These are phyloP conservation scores for Acromyrmex charruanus DNA, from an alignment of 1,140 invertebrate genomes.

Conservation along the genomic window DNA sequence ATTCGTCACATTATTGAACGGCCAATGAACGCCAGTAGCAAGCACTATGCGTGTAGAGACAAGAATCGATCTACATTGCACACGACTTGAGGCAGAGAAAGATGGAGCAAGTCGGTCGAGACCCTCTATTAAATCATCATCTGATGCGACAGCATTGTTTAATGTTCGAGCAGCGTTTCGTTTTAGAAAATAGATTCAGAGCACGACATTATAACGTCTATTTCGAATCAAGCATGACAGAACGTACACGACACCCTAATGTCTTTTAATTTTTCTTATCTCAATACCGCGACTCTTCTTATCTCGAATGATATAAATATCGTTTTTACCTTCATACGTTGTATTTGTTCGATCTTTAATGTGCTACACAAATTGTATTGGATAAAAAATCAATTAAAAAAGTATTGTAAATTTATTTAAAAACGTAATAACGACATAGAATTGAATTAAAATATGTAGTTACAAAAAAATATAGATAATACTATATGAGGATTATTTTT, in stretches of 20 bases:
- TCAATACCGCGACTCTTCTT: no score
- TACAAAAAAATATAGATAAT: neutral
- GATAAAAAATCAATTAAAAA: neutral
- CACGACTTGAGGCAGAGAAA: neutral
- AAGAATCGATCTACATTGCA: constrained; percentile 66
- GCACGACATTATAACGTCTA: neutral
- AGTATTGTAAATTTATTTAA: neutral
- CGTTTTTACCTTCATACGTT: neutral
- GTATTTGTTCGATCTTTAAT: neutral
- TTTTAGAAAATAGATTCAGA: constrained; percentile 49
- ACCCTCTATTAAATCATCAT: constrained; percentile 66
- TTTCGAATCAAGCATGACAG: neutral
- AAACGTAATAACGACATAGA: neutral
- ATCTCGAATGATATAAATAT: neutral
- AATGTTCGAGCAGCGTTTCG: constrained; percentile 5
- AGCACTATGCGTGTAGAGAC: neutral
- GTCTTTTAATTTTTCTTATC: neutral
- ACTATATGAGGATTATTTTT: neutral
- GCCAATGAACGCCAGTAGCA: constrained; percentile 46
- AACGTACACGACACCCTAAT: neutral
- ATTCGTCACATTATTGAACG: constrained; percentile 64
- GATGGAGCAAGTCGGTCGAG: neutral
- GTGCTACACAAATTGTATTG: neutral
- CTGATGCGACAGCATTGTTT: constrained; percentile 36
- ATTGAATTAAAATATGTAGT: neutral